phyloP scores from a whole-genome alignment of 2,888 invertebrate genomes.

The Eledona agricola region DNA sequence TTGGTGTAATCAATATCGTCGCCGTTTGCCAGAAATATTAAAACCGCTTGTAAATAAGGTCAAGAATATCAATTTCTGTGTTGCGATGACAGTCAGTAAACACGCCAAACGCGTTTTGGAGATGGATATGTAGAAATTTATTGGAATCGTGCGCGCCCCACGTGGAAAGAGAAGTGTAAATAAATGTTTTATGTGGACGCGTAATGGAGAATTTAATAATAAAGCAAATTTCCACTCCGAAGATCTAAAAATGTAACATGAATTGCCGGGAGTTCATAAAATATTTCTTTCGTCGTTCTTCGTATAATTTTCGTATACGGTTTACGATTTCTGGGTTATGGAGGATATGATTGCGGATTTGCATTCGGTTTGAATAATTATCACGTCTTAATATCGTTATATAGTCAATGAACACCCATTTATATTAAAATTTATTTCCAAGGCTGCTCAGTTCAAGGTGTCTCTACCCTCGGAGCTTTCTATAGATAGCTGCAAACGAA shows the following conservation, averaged over 20 bases:
- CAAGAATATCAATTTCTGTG: constrained; percentile 18
- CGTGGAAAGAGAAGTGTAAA: constrained; percentile 7
- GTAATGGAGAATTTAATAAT: constrained; percentile 19
- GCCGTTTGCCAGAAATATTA: constrained; percentile 13
- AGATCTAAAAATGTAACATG: too few species aligned
- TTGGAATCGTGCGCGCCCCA: constrained; percentile 13
- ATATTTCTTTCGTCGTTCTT: too few species aligned
- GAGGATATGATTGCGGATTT: constrained; percentile 11
- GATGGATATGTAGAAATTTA: constrained; percentile 11
- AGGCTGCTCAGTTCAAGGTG: too few species aligned
- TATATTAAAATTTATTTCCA: too few species aligned
- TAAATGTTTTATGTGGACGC: constrained; percentile 18
- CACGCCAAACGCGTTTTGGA: not conserved
- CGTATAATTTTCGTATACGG: too few species aligned
- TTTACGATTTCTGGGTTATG: too few species aligned
- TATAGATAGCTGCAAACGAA: too few species aligned
- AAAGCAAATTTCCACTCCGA: too few species aligned
- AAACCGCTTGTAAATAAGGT: constrained; percentile 24
- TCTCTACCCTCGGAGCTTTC: too few species aligned
- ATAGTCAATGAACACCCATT: too few species aligned
- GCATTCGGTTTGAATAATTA: constrained; percentile 12
- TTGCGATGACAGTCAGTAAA: constrained; percentile 10
- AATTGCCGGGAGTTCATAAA: too few species aligned
- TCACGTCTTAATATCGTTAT: constrained; percentile 4
- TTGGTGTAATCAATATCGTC: constrained; percentile 13